A percentile compares a stretch with the other conserved stretches of the same genome.
phyloP scores from a whole-genome alignment of 2,113 vertebrate species.

The Apus apus region DNA sequence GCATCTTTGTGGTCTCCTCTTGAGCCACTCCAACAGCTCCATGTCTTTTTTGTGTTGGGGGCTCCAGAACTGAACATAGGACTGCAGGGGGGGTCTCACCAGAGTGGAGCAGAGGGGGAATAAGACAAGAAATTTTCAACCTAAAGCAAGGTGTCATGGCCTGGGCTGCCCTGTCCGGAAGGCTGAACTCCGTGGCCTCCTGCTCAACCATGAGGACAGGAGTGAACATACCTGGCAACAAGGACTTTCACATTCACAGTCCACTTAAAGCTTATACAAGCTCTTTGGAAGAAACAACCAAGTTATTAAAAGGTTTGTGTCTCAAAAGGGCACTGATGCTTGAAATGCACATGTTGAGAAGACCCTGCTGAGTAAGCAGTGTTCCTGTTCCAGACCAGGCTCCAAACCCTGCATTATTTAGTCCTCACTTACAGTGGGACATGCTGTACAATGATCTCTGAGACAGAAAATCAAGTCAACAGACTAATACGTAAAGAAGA shows the following conservation, averaged over 20 bases:
- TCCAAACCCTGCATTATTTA: rapidly evolving
- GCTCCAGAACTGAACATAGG: no score
- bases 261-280: background rate
- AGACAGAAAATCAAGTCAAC: background rate
- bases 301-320: background rate
- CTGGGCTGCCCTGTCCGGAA: no score
- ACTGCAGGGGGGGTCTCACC: no score
- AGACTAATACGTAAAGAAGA: background rate
- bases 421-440: rapidly evolving
- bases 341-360: background rate
- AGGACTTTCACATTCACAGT: background rate
- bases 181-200: no score
- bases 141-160: no score
- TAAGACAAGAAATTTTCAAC: no score
- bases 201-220: background rate
- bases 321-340: background rate
- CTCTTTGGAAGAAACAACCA: background rate
- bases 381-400: background rate
- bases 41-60: no score
- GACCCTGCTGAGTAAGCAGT: background rate
- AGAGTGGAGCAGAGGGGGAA: no score
- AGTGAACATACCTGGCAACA: background rate
- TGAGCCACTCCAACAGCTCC: no score
- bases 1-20: no score
- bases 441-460: rapidly evolving